Evolutionary conservation across 2,888 invertebrate genomes (phyloP).

Genomic region (Diogma glabrata): DNA sequence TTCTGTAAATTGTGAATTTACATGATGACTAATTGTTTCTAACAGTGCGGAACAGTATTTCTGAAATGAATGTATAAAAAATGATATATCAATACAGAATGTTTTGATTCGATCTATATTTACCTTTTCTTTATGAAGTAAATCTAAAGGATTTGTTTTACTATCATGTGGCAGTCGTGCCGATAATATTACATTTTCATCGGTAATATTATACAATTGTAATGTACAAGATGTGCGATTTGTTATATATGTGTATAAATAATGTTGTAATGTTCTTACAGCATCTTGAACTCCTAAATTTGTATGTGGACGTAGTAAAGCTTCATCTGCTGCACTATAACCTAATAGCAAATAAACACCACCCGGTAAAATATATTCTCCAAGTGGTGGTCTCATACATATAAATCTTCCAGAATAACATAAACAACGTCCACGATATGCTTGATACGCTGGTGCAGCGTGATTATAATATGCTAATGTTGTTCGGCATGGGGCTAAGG

Average conservation of each 20-base stretch:
- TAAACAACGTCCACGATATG: constrained; percentile 76
- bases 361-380: constrained; percentile 41
- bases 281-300: constrained; percentile 76
- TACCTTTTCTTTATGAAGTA: constrained; percentile 64
- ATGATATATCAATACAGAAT: no score
- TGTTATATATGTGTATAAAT: constrained; percentile 57
- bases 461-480: constrained; percentile 83
- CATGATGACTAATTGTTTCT: constrained; percentile 69
- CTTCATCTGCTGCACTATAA: constrained; percentile 79
- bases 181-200: constrained; percentile 78
- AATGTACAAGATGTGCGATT: constrained; percentile 77
- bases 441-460: constrained; percentile 81
- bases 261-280: constrained; percentile 68
- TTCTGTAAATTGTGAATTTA: constrained; percentile 74
- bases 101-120: constrained; percentile 17
- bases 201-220: constrained; percentile 73
- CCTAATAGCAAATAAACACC: constrained; percentile 82
- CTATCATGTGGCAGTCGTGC: constrained; percentile 59
- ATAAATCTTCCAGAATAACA: constrained; percentile 87
- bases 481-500: constrained; percentile 75
- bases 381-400: constrained; percentile 74
- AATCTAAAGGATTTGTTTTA: constrained; percentile 50
- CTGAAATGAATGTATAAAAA: not conserved
- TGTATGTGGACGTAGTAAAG: constrained; percentile 67
- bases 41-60: constrained; percentile 63